These are phyloP conservation scores for Threskiornis aethiopicus DNA, from an alignment of 2,797 vertebrate species.

Conservation along the genomic window DNA sequence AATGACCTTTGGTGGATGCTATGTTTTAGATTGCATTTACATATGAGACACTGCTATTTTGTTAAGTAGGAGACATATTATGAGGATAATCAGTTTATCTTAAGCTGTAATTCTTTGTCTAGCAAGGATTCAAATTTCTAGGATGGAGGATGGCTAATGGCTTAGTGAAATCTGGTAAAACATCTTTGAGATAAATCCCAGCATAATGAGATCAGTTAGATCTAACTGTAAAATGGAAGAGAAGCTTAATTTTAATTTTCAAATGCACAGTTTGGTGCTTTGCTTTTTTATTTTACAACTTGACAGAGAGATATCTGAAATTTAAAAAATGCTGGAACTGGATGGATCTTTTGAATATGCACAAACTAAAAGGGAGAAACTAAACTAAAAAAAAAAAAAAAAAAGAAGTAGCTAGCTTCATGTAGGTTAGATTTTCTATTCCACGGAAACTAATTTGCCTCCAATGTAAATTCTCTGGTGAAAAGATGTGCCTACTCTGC, in stretches of 20 bases:
- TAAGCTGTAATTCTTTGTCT: constrained; percentile 57
- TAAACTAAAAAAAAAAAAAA: neutral
- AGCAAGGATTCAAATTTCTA: constrained; percentile 64
- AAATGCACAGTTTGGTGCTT: constrained; percentile 12
- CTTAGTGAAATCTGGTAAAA: constrained; percentile 49
- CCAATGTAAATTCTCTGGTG: neutral
- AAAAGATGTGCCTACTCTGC: neutral
- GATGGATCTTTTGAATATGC: constrained; percentile 39
- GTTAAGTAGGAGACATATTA: constrained; percentile 46
- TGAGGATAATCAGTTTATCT: constrained; percentile 62
- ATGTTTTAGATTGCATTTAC: constrained; percentile 52
- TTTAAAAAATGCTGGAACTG: neutral
- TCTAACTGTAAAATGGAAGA: constrained; percentile 45
- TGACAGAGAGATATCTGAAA: neutral
- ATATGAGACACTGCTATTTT: constrained; percentile 53
- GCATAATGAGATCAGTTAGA: constrained; percentile 56
- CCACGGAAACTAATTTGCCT: neutral
- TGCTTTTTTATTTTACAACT: constrained; percentile 9
- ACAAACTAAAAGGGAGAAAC: neutral
- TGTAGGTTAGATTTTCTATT: neutral
- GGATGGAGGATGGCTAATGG: constrained; percentile 27
- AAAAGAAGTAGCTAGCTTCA: neutral
- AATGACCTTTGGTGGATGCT: constrained; percentile 5
- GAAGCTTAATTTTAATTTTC: constrained; percentile 42
- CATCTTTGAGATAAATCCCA: constrained; percentile 49